A percentile compares a stretch with the other conserved stretches of the same genome.
These are phyloP conservation scores for Hetaerina titia DNA, from an alignment of 2,888 invertebrate species.

Conservation along the genomic window DNA sequence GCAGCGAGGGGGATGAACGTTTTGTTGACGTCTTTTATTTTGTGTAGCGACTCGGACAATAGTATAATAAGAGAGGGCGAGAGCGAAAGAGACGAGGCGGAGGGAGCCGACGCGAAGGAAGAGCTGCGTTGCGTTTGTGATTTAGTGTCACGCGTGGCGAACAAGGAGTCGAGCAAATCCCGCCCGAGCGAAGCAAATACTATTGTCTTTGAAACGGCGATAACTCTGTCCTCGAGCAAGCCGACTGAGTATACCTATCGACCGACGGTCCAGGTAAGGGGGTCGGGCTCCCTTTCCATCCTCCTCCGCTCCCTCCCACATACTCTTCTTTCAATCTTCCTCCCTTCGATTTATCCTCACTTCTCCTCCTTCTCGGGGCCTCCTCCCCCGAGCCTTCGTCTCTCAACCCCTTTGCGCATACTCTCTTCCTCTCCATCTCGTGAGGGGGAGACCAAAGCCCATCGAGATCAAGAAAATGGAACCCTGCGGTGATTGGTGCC, in stretches of 20 bases:
- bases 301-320: not conserved
- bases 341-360: not conserved
- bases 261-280: not conserved
- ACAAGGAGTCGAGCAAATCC: slow-evolving; percentile 23
- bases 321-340: slow-evolving; percentile 4
- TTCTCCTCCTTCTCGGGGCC: not conserved
- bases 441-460: not conserved
- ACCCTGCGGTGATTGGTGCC: not conserved
- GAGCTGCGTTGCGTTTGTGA: not conserved
- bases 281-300: not conserved
- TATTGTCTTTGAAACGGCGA: slow-evolving; percentile 36
- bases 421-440: not conserved
- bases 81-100: not conserved
- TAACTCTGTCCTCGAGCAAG: slow-evolving; percentile 36
- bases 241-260: not conserved
- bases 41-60: slow-evolving; percentile 45
- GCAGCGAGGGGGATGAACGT: not conserved
- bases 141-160: slow-evolving; percentile 41
- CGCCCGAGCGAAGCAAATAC: slow-evolving; percentile 48
- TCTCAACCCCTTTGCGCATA: not conserved
- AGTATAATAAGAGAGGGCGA: slow-evolving; percentile 25
- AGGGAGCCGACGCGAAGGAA: not conserved
- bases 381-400: not conserved
- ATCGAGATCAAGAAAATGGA: not conserved
- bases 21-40: not conserved